Percentiles rank a stretch among this genome's conserved stretches.
phyloP scores from a whole-genome alignment of 35 echinoderm and acorn worm genomes.

The Apostichopus japonicus region DNA sequence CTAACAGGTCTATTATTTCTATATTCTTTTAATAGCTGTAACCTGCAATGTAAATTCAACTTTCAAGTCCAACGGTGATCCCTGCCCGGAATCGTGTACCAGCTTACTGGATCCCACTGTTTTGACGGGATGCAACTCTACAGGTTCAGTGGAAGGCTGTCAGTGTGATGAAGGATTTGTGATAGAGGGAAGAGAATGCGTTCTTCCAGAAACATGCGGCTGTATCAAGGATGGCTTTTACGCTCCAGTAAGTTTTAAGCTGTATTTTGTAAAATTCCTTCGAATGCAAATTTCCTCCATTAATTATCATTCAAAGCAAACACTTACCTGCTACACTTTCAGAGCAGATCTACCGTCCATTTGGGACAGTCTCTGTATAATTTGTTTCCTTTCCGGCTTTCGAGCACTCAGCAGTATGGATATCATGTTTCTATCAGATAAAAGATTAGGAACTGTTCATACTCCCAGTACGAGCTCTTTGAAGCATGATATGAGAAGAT shows the following conservation, averaged over 20 bases:
- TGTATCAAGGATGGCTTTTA: constrained; percentile 72
- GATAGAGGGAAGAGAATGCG: constrained; percentile 58
- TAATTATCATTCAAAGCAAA: too few species aligned
- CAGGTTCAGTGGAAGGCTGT: constrained; percentile 60
- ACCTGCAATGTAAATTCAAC: constrained; percentile 40
- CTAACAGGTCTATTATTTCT: neutral
- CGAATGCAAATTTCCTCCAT: too few species aligned
- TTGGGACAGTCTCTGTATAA: too few species aligned
- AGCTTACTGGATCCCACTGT: neutral
- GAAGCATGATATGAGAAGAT: too few species aligned
- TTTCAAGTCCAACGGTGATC: constrained; percentile 15
- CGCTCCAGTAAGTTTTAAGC: constrained; percentile 3
- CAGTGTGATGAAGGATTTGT: constrained; percentile 71
- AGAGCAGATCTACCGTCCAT: too few species aligned
- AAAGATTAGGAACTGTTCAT: too few species aligned
- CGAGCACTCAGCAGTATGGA: too few species aligned
- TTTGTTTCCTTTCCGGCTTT: too few species aligned
- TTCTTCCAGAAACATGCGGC: constrained; percentile 58
- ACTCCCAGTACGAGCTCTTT: too few species aligned
- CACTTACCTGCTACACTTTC: too few species aligned
- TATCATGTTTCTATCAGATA: too few species aligned
- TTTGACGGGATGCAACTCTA: constrained; percentile 17
- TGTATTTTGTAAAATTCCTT: too few species aligned
- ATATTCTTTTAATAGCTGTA: constrained; percentile 42
- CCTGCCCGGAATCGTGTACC: constrained; percentile 53